Evolutionary conservation across 2,888 invertebrate genomes (phyloP).

Genomic region (Tillus elongatus): DNA sequence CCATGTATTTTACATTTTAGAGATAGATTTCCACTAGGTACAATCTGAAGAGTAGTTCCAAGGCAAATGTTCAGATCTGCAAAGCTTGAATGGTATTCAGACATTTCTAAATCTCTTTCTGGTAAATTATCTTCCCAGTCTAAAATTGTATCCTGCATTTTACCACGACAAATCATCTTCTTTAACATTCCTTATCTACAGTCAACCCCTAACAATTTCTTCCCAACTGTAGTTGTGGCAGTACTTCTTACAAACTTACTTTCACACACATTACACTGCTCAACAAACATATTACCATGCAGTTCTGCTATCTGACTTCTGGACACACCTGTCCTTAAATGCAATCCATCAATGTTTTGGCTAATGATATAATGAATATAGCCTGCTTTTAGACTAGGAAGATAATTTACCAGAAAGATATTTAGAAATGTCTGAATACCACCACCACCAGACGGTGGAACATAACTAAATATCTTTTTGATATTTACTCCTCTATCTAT

Average conservation of each 20-base stretch:
- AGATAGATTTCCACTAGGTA: slow-evolving; percentile 93
- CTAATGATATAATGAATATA: slow-evolving; percentile 80
- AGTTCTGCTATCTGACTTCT: slow-evolving; percentile 79
- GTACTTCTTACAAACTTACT: slow-evolving; percentile 71
- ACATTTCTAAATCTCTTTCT: slow-evolving; percentile 70
- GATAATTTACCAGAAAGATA: no score
- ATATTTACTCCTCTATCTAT: no score
- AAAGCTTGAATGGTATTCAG: slow-evolving; percentile 79
- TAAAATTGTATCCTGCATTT: slow-evolving; percentile 80
- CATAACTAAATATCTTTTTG: no score
- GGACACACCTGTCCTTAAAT: slow-evolving; percentile 79
- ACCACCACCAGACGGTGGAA: no score
- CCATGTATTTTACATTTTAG: slow-evolving; percentile 73
- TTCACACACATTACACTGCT: slow-evolving; percentile 85
- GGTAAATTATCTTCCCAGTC: slow-evolving; percentile 98
- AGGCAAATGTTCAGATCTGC: slow-evolving; percentile 90
- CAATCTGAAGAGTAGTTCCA: slow-evolving; percentile 96
- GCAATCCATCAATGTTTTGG: slow-evolving; percentile 97
- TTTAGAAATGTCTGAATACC: no score
- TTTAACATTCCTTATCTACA: slow-evolving; percentile 55
- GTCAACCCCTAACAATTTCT: slow-evolving; percentile 57
- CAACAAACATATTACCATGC: slow-evolving; percentile 97
- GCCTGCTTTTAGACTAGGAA: slow-evolving; percentile 52
- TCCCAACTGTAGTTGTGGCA: slow-evolving; percentile 75
- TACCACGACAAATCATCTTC: slow-evolving; percentile 75